Percentiles rank a stretch among this genome's conserved stretches.
phyloP scores from a whole-genome alignment of 2,113 vertebrate species.

The Mesitornis unicolor region DNA sequence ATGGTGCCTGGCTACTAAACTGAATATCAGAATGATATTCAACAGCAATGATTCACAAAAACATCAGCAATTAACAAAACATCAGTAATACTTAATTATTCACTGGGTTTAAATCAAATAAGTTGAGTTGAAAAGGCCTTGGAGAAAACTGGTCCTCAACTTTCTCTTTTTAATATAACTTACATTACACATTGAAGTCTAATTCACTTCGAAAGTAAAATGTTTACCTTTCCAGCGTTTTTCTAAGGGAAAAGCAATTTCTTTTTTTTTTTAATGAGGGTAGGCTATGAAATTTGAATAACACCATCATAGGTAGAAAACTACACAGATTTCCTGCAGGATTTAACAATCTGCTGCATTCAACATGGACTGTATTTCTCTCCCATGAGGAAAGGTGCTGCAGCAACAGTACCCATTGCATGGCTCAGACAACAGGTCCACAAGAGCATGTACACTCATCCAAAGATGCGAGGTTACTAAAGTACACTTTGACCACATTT shows the following conservation, averaged over 20 bases:
- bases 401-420: background rate
- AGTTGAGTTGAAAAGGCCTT: fast-evolving
- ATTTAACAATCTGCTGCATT: background rate
- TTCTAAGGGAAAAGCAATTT: background rate
- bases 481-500: fast-evolving
- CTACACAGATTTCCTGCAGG: background rate
- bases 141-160: background rate
- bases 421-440: background rate
- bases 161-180: background rate
- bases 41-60: background rate
- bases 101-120: background rate
- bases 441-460: background rate
- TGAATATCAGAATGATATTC: background rate
- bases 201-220: background rate
- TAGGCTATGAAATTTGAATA: background rate
- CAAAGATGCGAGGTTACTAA: fast-evolving
- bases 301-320: background rate
- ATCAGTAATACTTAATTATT: background rate
- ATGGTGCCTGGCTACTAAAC: background rate
- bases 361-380: fast-evolving
- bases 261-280: background rate
- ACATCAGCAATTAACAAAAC: background rate
- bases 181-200: background rate
- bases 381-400: background rate
- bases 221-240: background rate